Evolutionary conservation across 2,888 invertebrate genomes (phyloP).

Genomic region (Tetanocera ferruginea): DNA sequence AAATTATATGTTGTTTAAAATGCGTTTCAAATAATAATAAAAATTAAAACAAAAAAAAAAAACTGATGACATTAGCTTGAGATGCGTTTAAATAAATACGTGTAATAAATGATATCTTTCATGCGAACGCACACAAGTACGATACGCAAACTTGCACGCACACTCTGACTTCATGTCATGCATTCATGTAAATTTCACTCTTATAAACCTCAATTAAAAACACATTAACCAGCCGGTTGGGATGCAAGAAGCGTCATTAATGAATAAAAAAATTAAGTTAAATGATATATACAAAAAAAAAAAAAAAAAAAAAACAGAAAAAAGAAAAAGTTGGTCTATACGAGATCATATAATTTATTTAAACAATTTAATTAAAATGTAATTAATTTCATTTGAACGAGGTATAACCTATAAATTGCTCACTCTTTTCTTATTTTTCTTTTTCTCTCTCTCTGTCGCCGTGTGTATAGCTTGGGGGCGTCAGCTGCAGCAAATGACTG

Average conservation of each 20-base stretch:
- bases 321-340: slow-evolving; percentile 54
- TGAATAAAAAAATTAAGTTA: slow-evolving; percentile 41
- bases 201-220: slow-evolving; percentile 65
- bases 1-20: neutral
- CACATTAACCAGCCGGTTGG: slow-evolving; percentile 57
- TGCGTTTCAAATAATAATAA: neutral
- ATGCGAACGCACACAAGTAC: neutral
- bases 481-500: slow-evolving; percentile 18
- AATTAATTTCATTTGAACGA: slow-evolving; percentile 58
- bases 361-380: slow-evolving; percentile 69
- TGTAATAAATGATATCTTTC: slow-evolving; percentile 6
- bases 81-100: slow-evolving; percentile 15
- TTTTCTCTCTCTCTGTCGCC: neutral
- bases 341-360: slow-evolving; percentile 58
- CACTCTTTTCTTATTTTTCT: neutral
- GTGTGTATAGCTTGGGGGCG: neutral
- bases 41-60: neutral
- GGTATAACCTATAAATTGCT: slow-evolving; percentile 42
- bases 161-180: neutral
- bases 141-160: neutral
- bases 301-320: slow-evolving; percentile 20
- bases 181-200: slow-evolving; percentile 16
- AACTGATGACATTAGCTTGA: neutral
- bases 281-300: neutral
- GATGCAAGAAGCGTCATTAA: slow-evolving; percentile 55